These are phyloP conservation scores for Morpho deidamia DNA, from an alignment of 2,888 invertebrate genomes.

Conservation along the genomic window DNA sequence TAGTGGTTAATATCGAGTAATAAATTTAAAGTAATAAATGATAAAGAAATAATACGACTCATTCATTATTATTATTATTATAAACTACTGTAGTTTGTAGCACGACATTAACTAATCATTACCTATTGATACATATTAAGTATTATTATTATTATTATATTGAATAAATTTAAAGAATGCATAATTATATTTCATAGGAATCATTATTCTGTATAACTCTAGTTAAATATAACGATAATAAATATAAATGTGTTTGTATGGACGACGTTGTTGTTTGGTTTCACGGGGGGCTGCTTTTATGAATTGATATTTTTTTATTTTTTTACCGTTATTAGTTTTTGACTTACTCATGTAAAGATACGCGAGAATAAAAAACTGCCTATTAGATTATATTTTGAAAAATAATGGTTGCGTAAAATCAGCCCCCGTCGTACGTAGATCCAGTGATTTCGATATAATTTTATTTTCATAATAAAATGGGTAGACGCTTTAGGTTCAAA, in stretches of 20 bases:
- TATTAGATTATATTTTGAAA: conserved; percentile 78
- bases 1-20: conserved; percentile 71
- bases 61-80: conserved; percentile 62
- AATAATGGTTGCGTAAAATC: conserved; percentile 73
- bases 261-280: conserved; percentile 52
- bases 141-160: conserved; percentile 77
- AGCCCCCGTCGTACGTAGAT: conserved; percentile 67
- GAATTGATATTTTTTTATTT: conserved; percentile 77
- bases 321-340: conserved; percentile 77
- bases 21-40: conserved; percentile 67
- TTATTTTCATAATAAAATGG: conserved; percentile 78
- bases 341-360: conserved; percentile 70
- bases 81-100: conserved; percentile 75
- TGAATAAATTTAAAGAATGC: conserved; percentile 78
- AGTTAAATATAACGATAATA: conserved; percentile 78
- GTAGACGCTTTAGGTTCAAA: conserved; percentile 79
- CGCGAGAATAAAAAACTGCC: conserved; percentile 68
- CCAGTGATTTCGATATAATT: conserved; percentile 75
- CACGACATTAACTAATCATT: conserved; percentile 76
- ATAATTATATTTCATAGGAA: conserved; percentile 80
- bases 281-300: conserved; percentile 70
- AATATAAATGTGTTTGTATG: conserved; percentile 65
- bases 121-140: conserved; percentile 78
- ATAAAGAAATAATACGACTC: conserved; percentile 74
- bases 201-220: conserved; percentile 80